These are phyloP conservation scores for Crax fasciolata DNA, from an alignment of 2,797 vertebrate genomes.

Conservation along the genomic window DNA sequence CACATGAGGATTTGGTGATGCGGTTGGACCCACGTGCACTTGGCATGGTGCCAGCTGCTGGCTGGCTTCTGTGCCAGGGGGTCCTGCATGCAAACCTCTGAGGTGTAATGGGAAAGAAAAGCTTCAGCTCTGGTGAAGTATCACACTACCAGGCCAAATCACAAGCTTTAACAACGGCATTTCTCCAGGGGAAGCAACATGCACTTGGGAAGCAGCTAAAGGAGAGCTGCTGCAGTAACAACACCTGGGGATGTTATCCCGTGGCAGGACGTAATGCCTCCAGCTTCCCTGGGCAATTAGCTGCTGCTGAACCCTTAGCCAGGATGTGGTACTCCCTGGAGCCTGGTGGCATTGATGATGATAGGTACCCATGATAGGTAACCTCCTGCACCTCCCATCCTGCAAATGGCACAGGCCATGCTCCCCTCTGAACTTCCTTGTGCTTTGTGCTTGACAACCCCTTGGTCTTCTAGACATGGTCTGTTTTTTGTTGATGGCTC, in stretches of 20 bases:
- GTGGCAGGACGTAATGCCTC: not conserved
- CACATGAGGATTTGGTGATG: accelerated
- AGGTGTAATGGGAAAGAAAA: not conserved
- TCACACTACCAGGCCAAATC: not conserved
- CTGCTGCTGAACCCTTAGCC: not conserved
- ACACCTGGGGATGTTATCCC: not conserved
- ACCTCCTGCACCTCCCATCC: not conserved
- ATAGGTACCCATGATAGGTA: not conserved
- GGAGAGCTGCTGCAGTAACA: not conserved
- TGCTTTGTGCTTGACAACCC: not conserved
- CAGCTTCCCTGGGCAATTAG: not conserved
- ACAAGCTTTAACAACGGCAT: not conserved
- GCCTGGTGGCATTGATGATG: not conserved
- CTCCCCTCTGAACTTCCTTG: not conserved
- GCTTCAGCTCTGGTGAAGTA: not conserved
- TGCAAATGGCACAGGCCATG: accelerated
- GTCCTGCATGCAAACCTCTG: not conserved
- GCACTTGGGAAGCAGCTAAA: not conserved
- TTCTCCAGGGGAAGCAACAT: not conserved
- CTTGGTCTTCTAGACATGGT: not conserved
- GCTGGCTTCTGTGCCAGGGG: not conserved
- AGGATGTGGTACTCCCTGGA: not conserved
- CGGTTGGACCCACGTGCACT: not conserved
- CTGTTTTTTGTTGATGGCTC: not conserved
- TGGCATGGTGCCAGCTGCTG: not conserved